These are phyloP conservation scores for Phoebastria nigripes DNA, from an alignment of 2,797 vertebrate genomes.

Conservation along the genomic window DNA sequence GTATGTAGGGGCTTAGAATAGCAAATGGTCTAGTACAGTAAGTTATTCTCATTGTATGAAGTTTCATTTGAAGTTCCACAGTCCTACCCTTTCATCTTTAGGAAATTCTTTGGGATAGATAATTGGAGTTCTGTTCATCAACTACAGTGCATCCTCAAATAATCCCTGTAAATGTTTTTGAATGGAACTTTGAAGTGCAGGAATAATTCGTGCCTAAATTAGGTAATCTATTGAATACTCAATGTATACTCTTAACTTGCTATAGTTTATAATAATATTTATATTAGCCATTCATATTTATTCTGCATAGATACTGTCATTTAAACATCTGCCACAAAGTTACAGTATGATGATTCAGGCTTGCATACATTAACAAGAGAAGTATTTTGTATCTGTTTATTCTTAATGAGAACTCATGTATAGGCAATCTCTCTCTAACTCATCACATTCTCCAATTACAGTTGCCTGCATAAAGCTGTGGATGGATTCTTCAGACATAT, in stretches of 20 bases:
- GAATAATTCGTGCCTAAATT: background rate
- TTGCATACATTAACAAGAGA: slow-evolving; percentile 52
- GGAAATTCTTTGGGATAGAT: background rate
- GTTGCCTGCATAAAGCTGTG: slow-evolving; percentile 26
- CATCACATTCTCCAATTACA: slow-evolving; percentile 11
- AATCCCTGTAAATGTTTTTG: background rate
- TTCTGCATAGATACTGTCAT: slow-evolving; percentile 42
- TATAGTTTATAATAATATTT: slow-evolving; percentile 37
- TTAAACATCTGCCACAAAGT: slow-evolving; percentile 52
- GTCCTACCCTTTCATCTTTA: background rate
- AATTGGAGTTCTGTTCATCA: background rate
- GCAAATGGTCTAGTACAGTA: background rate
- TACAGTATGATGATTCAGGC: slow-evolving; percentile 41
- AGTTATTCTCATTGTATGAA: background rate
- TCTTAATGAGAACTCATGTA: slow-evolving; percentile 27
- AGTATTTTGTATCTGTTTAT: slow-evolving; percentile 29
- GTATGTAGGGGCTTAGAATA: background rate
- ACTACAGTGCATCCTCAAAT: background rate
- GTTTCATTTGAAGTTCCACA: background rate
- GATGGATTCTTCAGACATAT: background rate
- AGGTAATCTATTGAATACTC: background rate
- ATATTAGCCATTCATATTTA: slow-evolving; percentile 35
- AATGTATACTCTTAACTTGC: background rate
- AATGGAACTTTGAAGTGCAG: slow-evolving; percentile 9
- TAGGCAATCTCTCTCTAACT: slow-evolving; percentile 17